Evolutionary conservation across 2,113 vertebrate species (phyloP).

Genomic region (Hydrochoerus hydrochaeris): DNA sequence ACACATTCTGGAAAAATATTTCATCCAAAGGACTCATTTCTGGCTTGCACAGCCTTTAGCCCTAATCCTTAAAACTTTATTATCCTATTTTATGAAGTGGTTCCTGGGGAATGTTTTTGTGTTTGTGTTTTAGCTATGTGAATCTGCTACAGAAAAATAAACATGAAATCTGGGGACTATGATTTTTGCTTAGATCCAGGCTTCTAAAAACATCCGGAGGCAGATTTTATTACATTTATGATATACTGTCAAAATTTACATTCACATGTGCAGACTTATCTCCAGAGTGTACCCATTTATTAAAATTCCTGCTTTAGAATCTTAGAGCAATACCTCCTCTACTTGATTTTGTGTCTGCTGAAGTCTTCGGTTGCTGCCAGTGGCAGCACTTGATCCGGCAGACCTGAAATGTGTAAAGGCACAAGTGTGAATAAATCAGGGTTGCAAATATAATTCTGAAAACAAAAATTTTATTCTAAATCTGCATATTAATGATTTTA

Average conservation of each 20-base stretch:
- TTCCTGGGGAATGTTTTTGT: not conserved
- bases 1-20: not conserved
- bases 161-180: not conserved
- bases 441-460: not conserved
- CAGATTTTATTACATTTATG: not conserved
- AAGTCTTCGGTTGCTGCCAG: constrained; percentile 84
- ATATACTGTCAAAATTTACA: not conserved
- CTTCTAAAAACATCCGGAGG: not conserved
- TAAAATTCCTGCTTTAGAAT: not conserved
- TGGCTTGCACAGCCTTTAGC: not conserved
- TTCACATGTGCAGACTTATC: not conserved
- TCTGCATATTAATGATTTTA: not conserved
- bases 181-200: not conserved
- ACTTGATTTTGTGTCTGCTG: constrained; percentile 91
- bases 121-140: not conserved
- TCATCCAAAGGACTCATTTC: not conserved
- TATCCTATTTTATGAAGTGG: not conserved
- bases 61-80: not conserved
- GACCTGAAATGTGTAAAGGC: constrained; percentile 83
- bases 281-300: not conserved
- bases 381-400: constrained; percentile 75
- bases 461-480: too few relatives aligned
- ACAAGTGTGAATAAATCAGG: not conserved
- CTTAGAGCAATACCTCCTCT: constrained; percentile 85
- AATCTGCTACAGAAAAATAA: not conserved